Base-by-base conservation (phyloP, 2,113 vertebrate species). In the Forbesichthys agassizii region DNA sequence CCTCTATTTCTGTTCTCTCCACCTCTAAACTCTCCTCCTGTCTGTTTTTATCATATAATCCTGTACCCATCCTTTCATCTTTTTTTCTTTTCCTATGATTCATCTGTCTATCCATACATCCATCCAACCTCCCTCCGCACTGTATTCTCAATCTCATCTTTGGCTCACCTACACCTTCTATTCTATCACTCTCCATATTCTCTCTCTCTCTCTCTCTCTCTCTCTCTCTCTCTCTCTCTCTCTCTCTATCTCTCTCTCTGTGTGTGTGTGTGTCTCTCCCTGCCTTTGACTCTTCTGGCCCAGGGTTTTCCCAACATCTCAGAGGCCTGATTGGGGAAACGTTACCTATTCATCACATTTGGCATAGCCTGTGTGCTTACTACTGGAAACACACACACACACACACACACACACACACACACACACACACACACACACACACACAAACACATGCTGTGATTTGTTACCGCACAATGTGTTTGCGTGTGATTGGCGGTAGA, bases 331-430 rank as follows among this genome's bases (percentile, higher is more conserved):
- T 86, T 84, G 81, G 66, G 63, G 57, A 87, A 83, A 84, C 74
- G 70, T 79, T 74, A 89, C 83, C 87, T 83, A 88, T 86, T 91
- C 81, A 86, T 88, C 82, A 86, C 65, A 36, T 14, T 71, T 83
- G 80, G 82, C 86, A 81, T 59, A 48, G 74, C 60, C 74, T 80
- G 61, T 77, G 78, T 80, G 66, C 84, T 81, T 74, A 77, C 54
- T 69, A 47, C 47, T 57, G 52, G 8, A 11, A 54, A 66, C 64
- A 68, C 57, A 77, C 66, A 48, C 62, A 71, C 66, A 73, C 55
- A 68, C 58, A 71, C 67, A 75, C 54, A 69, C 20, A 48, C 64
- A 67, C 68, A 16, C 16, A 16, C 16, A 16, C n/a, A n/a, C n/a
- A n/a, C n/a, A n/a, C n/a, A n/a, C n/a, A n/a, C n/a, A n/a, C n/a